A percentile compares a stretch with the other conserved stretches of the same genome.
phyloP scores from a whole-genome alignment of 2,888 invertebrate genomes.

The Harpalus rufipes region DNA sequence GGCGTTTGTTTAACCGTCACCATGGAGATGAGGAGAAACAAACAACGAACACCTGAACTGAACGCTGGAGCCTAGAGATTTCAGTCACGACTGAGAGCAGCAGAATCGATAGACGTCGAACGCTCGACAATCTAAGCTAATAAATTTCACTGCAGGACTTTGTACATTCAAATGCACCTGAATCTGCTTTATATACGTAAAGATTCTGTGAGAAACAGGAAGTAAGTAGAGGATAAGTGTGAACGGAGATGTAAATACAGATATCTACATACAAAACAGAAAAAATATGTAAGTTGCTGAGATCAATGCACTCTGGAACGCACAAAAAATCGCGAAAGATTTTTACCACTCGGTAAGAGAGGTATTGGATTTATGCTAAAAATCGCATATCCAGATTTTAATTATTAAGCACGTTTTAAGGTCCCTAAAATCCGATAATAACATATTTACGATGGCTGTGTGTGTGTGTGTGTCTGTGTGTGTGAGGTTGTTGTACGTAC shows the following conservation, averaged over 20 bases:
- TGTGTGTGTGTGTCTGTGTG: too few relatives aligned
- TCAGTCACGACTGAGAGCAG: conserved; percentile 20
- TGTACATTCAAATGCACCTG: conserved; percentile 40
- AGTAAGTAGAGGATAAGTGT: conserved; percentile 1
- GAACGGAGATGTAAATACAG: not conserved
- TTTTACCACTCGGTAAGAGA: not conserved
- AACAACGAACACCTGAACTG: conserved; percentile 28
- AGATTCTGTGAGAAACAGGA: not conserved
- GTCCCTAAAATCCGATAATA: too few relatives aligned
- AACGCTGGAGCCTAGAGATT: conserved; percentile 1
- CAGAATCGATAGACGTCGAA: conserved; percentile 24
- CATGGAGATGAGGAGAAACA: conserved; percentile 22
- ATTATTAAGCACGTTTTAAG: too few relatives aligned
- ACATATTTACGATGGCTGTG: too few relatives aligned
- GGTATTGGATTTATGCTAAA: too few relatives aligned
- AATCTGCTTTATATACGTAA: not conserved
- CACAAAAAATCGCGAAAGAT: not conserved
- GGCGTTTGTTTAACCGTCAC: conserved; percentile 50
- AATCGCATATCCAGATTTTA: too few relatives aligned
- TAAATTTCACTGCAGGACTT: conserved; percentile 16
- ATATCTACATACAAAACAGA: not conserved
- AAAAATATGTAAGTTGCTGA: too few relatives aligned
- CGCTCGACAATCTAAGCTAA: not conserved
- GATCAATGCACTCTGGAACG: not conserved
- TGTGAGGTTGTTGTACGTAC: too few relatives aligned